Evolutionary conservation across 1,140 invertebrate genomes (phyloP).

Genomic region (Drosophila lacertosa): DNA sequence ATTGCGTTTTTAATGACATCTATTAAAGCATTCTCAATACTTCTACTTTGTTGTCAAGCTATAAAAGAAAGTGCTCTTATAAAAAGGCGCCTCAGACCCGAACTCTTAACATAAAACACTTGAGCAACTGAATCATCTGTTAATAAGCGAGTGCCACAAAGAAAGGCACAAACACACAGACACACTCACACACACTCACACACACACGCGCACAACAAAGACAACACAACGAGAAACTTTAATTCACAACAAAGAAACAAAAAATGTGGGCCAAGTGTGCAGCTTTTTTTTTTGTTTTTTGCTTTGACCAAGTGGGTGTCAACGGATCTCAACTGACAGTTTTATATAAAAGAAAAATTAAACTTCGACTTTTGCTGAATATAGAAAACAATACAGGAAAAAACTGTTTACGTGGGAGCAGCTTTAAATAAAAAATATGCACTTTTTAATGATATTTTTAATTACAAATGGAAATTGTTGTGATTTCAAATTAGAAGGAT

Average conservation of each 20-base stretch:
- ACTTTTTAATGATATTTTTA: background rate
- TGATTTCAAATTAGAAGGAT: background rate
- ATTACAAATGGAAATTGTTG: background rate
- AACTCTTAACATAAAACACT: slow-evolving; percentile 17
- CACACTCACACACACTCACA: too few species aligned
- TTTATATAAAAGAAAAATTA: background rate
- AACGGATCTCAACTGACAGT: background rate
- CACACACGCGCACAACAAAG: background rate
- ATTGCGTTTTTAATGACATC: too few species aligned
- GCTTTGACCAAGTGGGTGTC: slow-evolving; percentile 26
- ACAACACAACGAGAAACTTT: slow-evolving; percentile 9
- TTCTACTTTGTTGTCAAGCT: background rate
- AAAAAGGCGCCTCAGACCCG: background rate
- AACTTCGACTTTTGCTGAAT: background rate
- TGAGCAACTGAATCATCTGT: slow-evolving; percentile 23
- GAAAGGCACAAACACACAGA: background rate
- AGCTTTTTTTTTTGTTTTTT: too few species aligned
- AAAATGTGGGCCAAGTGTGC: slow-evolving; percentile 44
- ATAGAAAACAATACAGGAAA: background rate
- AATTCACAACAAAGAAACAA: background rate
- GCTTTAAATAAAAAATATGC: too few species aligned
- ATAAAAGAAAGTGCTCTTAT: slow-evolving; percentile 11
- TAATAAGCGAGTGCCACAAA: slow-evolving; percentile 6
- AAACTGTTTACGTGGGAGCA: background rate
- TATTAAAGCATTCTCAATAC: too few species aligned